phyloP scores from a whole-genome alignment of 2,888 invertebrate genomes.

The Phlogophora meticulosa region DNA sequence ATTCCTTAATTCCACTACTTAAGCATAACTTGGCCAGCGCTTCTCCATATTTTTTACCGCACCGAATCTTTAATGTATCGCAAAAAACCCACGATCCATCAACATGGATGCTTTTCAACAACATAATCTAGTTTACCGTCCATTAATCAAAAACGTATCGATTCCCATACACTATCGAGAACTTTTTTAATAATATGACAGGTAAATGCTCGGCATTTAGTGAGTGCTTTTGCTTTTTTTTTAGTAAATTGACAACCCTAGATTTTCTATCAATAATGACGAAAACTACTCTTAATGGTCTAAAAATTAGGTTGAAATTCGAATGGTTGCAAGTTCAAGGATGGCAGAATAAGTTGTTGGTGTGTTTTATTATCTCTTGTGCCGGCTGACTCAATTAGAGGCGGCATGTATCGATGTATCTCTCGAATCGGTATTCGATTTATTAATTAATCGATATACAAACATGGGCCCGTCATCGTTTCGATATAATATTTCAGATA shows the following conservation, averaged over 20 bases:
- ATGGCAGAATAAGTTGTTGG: constrained; percentile 47
- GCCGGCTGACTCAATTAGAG: constrained; percentile 90
- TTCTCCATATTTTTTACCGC: constrained; percentile 39
- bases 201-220: constrained; percentile 90
- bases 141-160: constrained; percentile 89
- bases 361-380: constrained; percentile 82
- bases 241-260: constrained; percentile 70
- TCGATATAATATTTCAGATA: constrained; percentile 82
- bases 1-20: constrained; percentile 4
- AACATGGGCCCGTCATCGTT: constrained; percentile 89
- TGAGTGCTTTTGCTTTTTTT: constrained; percentile 81
- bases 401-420: constrained; percentile 86
- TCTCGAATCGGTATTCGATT: constrained; percentile 87
- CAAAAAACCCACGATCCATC: constrained; percentile 72
- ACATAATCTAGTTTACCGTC: constrained; percentile 85
- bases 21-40: constrained; percentile 15
- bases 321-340: constrained; percentile 10
- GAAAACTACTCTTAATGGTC: constrained; percentile 21
- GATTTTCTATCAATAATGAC: constrained; percentile 9
- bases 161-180: constrained; percentile 86
- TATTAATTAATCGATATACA: constrained; percentile 91
- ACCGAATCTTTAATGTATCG: constrained; percentile 57
- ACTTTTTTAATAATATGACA: constrained; percentile 89
- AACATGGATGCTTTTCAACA: constrained; percentile 78
- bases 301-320: constrained; percentile 59